phyloP scores from a whole-genome alignment of 1,140 invertebrate genomes.

The Drosophila subobscura region DNA sequence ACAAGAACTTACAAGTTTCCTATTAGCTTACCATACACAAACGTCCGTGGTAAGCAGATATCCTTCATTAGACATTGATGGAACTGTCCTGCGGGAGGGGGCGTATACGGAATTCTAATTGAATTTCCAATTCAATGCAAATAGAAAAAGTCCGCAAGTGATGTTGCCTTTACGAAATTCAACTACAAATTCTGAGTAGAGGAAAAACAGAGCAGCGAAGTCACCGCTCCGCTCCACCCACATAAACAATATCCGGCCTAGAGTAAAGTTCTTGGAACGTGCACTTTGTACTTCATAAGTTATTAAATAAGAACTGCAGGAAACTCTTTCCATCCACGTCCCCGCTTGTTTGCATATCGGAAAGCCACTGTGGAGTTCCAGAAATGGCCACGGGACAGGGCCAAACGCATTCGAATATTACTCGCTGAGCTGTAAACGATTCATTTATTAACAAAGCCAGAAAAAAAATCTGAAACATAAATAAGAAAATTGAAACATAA shows the following conservation, averaged over 20 bases:
- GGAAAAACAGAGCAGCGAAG: no score
- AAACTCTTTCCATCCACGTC: slow-evolving; percentile 5
- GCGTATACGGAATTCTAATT: slow-evolving; percentile 52
- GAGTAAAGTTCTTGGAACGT: slow-evolving; percentile 25
- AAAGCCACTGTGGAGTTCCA: slow-evolving; percentile 52
- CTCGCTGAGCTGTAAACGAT: slow-evolving; percentile 30
- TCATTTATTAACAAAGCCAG: slow-evolving; percentile 71
- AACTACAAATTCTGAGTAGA: not conserved
- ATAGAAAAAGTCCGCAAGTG: slow-evolving; percentile 6
- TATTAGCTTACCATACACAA: not conserved
- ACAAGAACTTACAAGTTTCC: not conserved
- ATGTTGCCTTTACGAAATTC: slow-evolving; percentile 1
- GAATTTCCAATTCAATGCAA: slow-evolving; percentile 32
- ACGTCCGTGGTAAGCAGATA: slow-evolving; percentile 5
- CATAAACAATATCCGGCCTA: not conserved
- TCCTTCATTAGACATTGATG: slow-evolving; percentile 40
- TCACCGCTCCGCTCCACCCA: no score
- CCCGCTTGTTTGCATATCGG: slow-evolving; percentile 25
- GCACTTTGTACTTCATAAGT: slow-evolving; percentile 28
- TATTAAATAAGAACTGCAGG: slow-evolving; percentile 33
- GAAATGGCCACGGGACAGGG: slow-evolving; percentile 45
- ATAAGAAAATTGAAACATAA: slow-evolving; percentile 13
- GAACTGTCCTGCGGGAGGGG: slow-evolving; percentile 12
- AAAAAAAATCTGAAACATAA: slow-evolving; percentile 39
- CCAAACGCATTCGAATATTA: slow-evolving; percentile 50